Conservation (phyloP, 2,888 invertebrate species). For the Marronus borbonicus region DNA sequence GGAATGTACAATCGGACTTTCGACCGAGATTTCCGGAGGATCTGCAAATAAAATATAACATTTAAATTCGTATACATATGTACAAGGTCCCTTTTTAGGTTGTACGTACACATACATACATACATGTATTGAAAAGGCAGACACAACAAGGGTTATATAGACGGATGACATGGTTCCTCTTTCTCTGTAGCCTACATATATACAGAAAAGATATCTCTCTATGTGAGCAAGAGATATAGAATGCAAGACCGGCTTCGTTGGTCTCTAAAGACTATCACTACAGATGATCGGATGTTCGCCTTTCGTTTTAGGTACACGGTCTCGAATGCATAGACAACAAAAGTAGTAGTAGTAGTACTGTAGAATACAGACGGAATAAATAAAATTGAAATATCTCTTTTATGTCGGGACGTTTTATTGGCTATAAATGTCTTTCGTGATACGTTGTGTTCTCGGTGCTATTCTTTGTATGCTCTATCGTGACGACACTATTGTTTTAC, state of each 20-base stretch:
- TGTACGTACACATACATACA: neutral
- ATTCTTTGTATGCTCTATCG: neutral
- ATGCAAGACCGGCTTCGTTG: too few species aligned
- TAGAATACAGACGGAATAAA: constrained; percentile 5
- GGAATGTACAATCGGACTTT: constrained; percentile 78
- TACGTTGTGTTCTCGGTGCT: neutral
- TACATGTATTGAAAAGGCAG: neutral
- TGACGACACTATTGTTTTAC: too few species aligned
- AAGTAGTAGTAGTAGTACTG: neutral
- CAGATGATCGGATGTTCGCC: neutral
- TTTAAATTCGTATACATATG: constrained; percentile 32
- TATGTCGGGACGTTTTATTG: constrained; percentile 13
- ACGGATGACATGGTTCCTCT: too few species aligned
- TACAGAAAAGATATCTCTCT: too few species aligned
- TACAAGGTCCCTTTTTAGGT: neutral
- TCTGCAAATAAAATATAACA: constrained; percentile 69
- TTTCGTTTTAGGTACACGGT: constrained; percentile 4
- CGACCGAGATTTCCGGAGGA: constrained; percentile 76
- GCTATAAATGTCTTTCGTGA: constrained; percentile 13
- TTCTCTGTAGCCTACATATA: too few species aligned
- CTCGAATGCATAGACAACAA: neutral
- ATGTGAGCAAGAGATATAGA: too few species aligned
- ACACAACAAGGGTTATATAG: neutral
- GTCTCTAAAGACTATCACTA: too few species aligned
- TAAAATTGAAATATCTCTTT: constrained; percentile 25